A percentile compares a stretch with the other conserved stretches of the same genome.
Conservation (phyloP, 2,888 invertebrate genomes). For the Aleiodes leptofemur region DNA sequence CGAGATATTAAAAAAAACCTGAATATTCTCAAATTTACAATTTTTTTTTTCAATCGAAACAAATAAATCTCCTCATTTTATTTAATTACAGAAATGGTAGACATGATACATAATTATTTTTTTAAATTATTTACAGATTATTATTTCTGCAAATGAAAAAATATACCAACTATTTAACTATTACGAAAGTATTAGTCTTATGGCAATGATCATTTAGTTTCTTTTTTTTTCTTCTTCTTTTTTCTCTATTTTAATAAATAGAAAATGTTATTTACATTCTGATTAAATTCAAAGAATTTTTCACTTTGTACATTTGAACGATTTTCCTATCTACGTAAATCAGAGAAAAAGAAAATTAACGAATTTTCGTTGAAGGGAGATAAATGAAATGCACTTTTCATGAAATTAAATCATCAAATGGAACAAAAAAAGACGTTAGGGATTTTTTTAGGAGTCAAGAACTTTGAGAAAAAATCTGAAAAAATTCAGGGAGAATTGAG, state of each 20-base stretch:
- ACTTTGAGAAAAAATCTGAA: no score
- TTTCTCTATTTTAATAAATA: not conserved
- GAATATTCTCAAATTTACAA: no score
- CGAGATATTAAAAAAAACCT: no score
- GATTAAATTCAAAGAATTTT: constrained; percentile 11
- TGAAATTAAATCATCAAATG: no score
- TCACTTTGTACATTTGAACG: constrained; percentile 9
- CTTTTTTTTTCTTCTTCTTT: not conserved
- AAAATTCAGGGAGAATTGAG: not conserved
- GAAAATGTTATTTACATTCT: constrained; percentile 26
- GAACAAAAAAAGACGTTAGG: no score
- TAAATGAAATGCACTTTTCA: not conserved
- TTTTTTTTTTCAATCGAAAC: no score
- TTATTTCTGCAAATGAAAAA: constrained; percentile 29
- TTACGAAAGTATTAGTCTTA: not conserved
- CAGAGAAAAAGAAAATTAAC: not conserved
- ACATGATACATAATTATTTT: constrained; percentile 15
- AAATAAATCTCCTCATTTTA: not conserved
- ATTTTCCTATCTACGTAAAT: constrained; percentile 15
- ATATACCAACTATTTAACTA: constrained; percentile 14
- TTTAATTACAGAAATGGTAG: constrained; percentile 20
- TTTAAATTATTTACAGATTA: constrained; percentile 26
- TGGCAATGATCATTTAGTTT: constrained; percentile 26
- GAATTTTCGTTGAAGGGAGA: not conserved
- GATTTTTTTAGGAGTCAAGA: no score